Evolutionary conservation across 1,140 invertebrate genomes (phyloP), one percentile per base, ranked within the genome.

Genomic region (Helicoverpa zea): DNA sequence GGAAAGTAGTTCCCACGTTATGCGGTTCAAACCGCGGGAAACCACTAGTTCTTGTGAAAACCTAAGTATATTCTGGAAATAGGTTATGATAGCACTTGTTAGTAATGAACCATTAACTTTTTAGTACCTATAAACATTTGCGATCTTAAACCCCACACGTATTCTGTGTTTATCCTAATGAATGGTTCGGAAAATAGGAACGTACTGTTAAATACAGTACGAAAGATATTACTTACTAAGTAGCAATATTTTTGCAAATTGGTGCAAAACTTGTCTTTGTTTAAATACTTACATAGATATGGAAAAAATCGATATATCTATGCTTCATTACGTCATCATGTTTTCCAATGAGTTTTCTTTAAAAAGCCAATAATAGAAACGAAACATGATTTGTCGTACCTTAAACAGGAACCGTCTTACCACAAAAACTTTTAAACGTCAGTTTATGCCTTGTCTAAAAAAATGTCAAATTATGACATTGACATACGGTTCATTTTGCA

Each of bases 51-150:
- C 5, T 54, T 9, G 18, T 13, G 18, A 10, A 9, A 13, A 30
- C 68, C 13, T 29, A 54, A 30, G 49, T 54, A 72, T 54, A 14
- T 14, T 9, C 18, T 72, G 35, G 7, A 72, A 72, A 52, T 16
- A 23, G 49, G 68, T 72, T 72, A 72, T 29, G 47, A 72, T 72
- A 52, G 49, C 49, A 72, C 49, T 72, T 52, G 68, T 51, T 52
- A 54, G 68, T 72, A 72, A 72, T 54, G 68, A 54, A 18, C 49
- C 49, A 72, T 72, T 52, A 72, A 72, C n/a, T 29, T 51, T 49
- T 72, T 72, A 72, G 18, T 72, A 10, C 49, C 47, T 52, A 54
- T 72, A 72, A 70, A 72, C 68, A 68, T 68, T 68, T n/a, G 68
- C 16, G 43, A 30, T 29, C 49, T 43, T 30, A 52, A 72, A 52